Percentiles rank a stretch among this genome's conserved stretches.
Evolutionary conservation across 2,113 vertebrate genomes (phyloP).

Genomic region (Daubentonia madagascariensis): DNA sequence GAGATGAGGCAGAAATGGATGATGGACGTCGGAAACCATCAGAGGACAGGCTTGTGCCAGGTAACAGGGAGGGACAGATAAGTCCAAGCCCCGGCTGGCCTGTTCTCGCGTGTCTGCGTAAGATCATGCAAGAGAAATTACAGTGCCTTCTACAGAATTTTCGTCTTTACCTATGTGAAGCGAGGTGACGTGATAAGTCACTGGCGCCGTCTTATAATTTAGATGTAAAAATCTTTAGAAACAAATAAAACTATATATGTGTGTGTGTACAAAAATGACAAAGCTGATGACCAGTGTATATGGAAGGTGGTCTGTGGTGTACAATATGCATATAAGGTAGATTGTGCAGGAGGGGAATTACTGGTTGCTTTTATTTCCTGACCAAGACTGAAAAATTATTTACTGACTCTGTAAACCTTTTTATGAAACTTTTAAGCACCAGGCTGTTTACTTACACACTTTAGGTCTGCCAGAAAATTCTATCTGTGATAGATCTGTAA

Average conservation of each 20-base stretch:
- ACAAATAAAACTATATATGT: conserved; percentile 29
- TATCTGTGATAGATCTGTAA: conserved; percentile 88
- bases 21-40: not conserved
- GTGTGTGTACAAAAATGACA: conserved; percentile 35
- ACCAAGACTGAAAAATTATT: conserved; percentile 79
- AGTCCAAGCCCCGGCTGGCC: conserved; percentile 71
- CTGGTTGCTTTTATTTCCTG: conserved; percentile 82
- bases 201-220: conserved; percentile 70
- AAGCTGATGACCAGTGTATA: conserved; percentile 42
- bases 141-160: conserved; percentile 88
- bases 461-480: conserved; percentile 87
- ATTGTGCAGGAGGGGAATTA: conserved; percentile 61
- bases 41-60: conserved; percentile 63
- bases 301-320: conserved; percentile 40
- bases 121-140: conserved; percentile 82
- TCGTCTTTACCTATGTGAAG: conserved; percentile 82
- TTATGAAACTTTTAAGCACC: conserved; percentile 85
- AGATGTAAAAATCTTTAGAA: conserved; percentile 73
- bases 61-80: conserved; percentile 52
- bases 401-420: conserved; percentile 82
- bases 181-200: conserved; percentile 74
- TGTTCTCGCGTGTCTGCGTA: conserved; percentile 74
- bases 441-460: conserved; percentile 83
- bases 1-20: conserved; percentile 49
- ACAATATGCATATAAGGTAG: conserved; percentile 55